Percentiles rank a stretch among this genome's conserved stretches.
Evolutionary conservation across 2,113 vertebrate species (phyloP).

Genomic region (Capreolus pygargus): DNA sequence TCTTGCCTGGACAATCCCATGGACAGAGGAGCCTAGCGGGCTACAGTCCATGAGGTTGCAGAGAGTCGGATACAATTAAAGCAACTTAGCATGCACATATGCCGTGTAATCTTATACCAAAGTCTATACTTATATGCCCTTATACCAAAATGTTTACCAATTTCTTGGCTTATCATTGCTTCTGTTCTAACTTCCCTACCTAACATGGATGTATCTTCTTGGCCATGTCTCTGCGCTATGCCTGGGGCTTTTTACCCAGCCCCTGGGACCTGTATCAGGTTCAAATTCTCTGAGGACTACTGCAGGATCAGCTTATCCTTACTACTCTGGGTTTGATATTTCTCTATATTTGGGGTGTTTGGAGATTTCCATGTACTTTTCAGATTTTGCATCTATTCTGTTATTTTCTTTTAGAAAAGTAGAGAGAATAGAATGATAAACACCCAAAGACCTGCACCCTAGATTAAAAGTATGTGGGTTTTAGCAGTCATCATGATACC

Average conservation of each 20-base stretch:
- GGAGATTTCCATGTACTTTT: background rate
- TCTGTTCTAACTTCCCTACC: background rate
- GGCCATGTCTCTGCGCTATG: background rate
- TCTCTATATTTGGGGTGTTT: background rate
- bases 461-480: background rate
- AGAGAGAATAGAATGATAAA: background rate
- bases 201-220: background rate
- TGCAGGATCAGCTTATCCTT: background rate
- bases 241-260: background rate
- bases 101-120: background rate
- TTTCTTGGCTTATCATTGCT: background rate
- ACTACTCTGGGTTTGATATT: background rate
- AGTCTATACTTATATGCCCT: background rate
- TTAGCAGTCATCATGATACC: background rate
- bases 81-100: background rate
- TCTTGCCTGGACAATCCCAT: background rate
- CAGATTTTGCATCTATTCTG: background rate
- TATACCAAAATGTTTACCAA: background rate
- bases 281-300: background rate
- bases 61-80: background rate
- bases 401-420: background rate
- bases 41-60: background rate
- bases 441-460: background rate
- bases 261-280: background rate
- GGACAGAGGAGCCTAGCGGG: background rate